These are phyloP conservation scores for Ammodytes dubius DNA, from an alignment of 2,113 vertebrate species.

Conservation along the genomic window DNA sequence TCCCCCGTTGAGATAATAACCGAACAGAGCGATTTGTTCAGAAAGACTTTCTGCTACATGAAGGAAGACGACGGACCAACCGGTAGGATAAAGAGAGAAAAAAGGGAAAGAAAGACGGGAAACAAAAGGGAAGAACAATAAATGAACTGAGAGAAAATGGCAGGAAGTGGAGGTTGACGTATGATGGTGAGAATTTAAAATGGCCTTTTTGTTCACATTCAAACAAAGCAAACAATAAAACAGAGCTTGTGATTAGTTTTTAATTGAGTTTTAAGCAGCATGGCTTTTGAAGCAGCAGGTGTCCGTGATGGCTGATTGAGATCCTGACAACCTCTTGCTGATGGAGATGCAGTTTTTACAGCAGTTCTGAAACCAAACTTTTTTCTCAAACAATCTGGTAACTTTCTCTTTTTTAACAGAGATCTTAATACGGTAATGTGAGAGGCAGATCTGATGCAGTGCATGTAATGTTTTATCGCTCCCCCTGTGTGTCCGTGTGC, in stretches of 20 bases:
- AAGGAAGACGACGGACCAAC: constrained; percentile 55
- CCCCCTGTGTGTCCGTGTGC: background rate
- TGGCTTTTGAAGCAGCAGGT: constrained; percentile 44
- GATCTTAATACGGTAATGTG: background rate
- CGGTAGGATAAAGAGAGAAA: constrained; percentile 37
- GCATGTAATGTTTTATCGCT: background rate
- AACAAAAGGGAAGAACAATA: constrained; percentile 32
- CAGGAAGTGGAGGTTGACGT: constrained; percentile 15
- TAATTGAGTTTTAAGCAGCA: constrained; percentile 37
- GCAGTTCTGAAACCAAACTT: constrained; percentile 2
- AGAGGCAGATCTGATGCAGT: background rate
- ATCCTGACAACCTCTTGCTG: constrained; percentile 27
- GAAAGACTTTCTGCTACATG: constrained; percentile 78
- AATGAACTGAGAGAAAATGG: constrained; percentile 35
- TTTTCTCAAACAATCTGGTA: constrained; percentile 9
- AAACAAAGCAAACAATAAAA: constrained; percentile 38
- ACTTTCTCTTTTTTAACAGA: constrained; percentile 4
- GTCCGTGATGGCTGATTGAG: constrained; percentile 24
- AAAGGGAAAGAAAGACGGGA: constrained; percentile 10
- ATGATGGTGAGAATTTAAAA: constrained; percentile 10
- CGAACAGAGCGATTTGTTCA: constrained; percentile 76
- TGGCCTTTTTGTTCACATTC: constrained; percentile 2
- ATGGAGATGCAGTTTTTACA: constrained; percentile 18
- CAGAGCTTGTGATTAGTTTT: constrained; percentile 20
- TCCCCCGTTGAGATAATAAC: constrained; percentile 90